Base-by-base conservation (phyloP, 2,797 vertebrate genomes). In the Schizopygopsis pylzovi region DNA sequence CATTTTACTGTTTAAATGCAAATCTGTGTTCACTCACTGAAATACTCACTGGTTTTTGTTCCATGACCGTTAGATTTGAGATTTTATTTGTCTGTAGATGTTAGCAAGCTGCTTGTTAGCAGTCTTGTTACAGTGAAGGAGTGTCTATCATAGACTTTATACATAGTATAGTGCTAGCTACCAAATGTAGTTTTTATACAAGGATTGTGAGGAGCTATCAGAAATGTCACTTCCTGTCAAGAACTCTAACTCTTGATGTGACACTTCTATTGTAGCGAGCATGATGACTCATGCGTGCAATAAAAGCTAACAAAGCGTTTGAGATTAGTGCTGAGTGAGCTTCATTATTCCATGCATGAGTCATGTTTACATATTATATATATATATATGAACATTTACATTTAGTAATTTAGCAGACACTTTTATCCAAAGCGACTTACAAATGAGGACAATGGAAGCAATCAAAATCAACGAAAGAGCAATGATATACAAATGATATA, bases 191-290 rank as follows among this genome's bases (percentile, higher is more conserved):
- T 49, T 33, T 49, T 75, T 9, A 47, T 83, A 22, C 33, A 59
- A 28, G 20, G 49, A 37, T 41, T 41, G 8, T 49, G 33, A 7
- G 43, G 13, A 76, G 28, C 41, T 49, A 10, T 67, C 33, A 49
- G 56, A 73, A 83, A 75, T 37, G 41, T 83, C 43, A 75, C n/a
- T 83, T 63, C 20, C 25, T 75, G 28, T 75, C 43, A 75, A 63
- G 70, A 72, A 59, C 39, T 67, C 63, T 8, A 13, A 37, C 25
- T 67, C 68, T 70, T 33, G 33, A 45, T 88, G 86, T 89, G 77
- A 89, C 33, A 22, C 45, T 67, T 76, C 52, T 54, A 79, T 82
- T 82, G 10, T 47, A 16, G 11, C 20, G 8, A 61, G n/a, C n/a
- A 61, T 20, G 20, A 20, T 78, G 81, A 61, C 28, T 61, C 20